Evolutionary conservation across 2,113 vertebrate genomes (phyloP).

Genomic region (Dendrocopos noguchii): DNA sequence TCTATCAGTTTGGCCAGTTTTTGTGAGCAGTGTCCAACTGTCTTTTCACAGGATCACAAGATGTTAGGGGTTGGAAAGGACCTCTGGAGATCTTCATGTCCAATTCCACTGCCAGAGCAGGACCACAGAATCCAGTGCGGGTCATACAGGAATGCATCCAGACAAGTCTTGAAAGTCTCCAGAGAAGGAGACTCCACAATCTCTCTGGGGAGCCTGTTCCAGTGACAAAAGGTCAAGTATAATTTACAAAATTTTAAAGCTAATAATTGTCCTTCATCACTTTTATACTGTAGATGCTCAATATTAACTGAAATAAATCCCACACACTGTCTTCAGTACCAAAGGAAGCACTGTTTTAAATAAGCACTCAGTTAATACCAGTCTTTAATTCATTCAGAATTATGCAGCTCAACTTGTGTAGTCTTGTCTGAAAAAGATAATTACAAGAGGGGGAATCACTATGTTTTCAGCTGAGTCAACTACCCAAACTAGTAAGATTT

Average conservation of each 20-base stretch:
- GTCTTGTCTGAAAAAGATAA: not conserved
- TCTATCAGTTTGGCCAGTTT: not conserved
- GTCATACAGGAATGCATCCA: no score
- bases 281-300: not conserved
- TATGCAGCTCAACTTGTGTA: not conserved
- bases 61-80: no score
- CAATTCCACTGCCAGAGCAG: no score
- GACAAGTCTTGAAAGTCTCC: no score
- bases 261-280: not conserved
- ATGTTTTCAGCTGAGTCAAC: not conserved
- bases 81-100: no score
- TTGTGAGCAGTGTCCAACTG: not conserved
- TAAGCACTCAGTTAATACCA: not conserved
- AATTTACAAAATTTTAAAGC: not conserved
- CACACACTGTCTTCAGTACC: not conserved
- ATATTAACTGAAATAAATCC: not conserved
- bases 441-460: not conserved
- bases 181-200: no score
- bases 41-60: not conserved
- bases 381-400: not conserved
- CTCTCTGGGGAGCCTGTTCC: no score
- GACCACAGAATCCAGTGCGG: no score
- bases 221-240: not conserved
- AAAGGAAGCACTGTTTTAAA: conserved; percentile 12
- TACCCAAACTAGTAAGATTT: not conserved